Base-by-base conservation (phyloP, 2,888 invertebrate genomes). In the Nomada hirtipes region DNA sequence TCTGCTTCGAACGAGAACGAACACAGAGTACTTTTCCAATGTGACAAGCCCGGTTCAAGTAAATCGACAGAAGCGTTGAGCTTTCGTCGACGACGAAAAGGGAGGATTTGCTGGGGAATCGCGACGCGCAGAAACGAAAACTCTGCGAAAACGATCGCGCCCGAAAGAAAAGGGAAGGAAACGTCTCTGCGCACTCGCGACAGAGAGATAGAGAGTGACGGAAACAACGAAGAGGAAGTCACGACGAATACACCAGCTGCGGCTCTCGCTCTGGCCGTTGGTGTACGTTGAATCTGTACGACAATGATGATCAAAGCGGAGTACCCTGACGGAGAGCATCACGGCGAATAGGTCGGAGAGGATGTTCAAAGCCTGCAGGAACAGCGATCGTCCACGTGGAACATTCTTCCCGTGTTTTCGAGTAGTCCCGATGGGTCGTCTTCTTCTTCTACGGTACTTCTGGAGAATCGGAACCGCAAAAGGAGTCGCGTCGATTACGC, bases 291-390 rank as follows among this genome's bases (percentile, higher is more conserved):
- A 47, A 44, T 61, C 50, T 47, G 29, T 36, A 67, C 57, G 26
- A 50, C 57, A 20, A 72, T 52, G 71, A 79, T 72, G 67, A 72
- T 79, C 68, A 68, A 80, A 78, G 79, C 42, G 53, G 53, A 71
- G 79, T 42, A 55, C 29, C 42, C 20, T 52, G 79, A 61, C 79
- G 71, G 64, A 67, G 52, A 77, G 68, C 73, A 77, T 68, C 76
- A 60, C 73, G 73, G 11, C n/a, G 74, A 57, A 70, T 52, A 47
- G 59, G 61, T 68, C 52, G 69, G 23, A 47, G 36, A 52, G 36
- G 50, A 70, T 44, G 76, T 60, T 81, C 60, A 60, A 57, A 53
- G 76, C 44, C 61, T 60, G 57, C 23, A 26, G 26, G 44, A n/a
- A 47, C 69, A 47, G n/a, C 26, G 29, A 36, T 73, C 47, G 50